A percentile compares a stretch with the other conserved stretches of the same genome.
phyloP scores from a whole-genome alignment of 2,888 invertebrate species.

The Phalera bucephala region DNA sequence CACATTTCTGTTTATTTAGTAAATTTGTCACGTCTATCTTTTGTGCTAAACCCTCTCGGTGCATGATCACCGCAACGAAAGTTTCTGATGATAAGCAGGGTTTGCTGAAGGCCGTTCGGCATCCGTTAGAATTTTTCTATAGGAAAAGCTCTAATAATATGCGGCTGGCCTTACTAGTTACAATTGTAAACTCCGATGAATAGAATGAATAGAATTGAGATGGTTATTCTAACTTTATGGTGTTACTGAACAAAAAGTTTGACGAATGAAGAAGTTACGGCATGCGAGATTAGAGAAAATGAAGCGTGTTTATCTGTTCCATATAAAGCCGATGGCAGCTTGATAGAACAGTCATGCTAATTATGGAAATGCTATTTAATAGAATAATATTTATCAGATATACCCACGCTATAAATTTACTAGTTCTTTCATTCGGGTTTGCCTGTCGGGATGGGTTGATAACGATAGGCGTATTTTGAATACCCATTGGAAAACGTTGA shows the following conservation, averaged over 20 bases:
- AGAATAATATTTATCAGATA: too few relatives aligned
- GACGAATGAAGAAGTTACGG: slow-evolving; percentile 17
- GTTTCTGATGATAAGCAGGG: too few relatives aligned
- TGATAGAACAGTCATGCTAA: background rate
- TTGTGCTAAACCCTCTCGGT: too few relatives aligned
- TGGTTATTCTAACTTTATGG: slow-evolving; percentile 23
- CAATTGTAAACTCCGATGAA: slow-evolving; percentile 21
- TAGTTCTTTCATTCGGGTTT: too few relatives aligned
- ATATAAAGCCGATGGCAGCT: background rate
- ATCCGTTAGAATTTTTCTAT: too few relatives aligned
- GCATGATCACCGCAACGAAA: too few relatives aligned
- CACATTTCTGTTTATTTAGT: too few relatives aligned
- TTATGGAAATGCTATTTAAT: background rate
- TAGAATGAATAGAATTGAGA: slow-evolving; percentile 27
- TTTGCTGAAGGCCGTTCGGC: too few relatives aligned
- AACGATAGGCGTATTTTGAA: too few relatives aligned
- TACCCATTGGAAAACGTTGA: slow-evolving; percentile 8
- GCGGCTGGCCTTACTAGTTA: slow-evolving; percentile 30
- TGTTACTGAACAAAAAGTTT: slow-evolving; percentile 23
- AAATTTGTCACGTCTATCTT: too few relatives aligned
- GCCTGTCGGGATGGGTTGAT: too few relatives aligned
- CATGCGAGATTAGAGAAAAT: background rate
- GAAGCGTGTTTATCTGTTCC: background rate
- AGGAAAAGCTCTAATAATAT: too few relatives aligned
- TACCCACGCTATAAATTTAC: background rate